Evolutionary conservation across 2,888 invertebrate species (phyloP), one percentile per base, ranked within the genome.

Genomic region (Nebria brevicollis): DNA sequence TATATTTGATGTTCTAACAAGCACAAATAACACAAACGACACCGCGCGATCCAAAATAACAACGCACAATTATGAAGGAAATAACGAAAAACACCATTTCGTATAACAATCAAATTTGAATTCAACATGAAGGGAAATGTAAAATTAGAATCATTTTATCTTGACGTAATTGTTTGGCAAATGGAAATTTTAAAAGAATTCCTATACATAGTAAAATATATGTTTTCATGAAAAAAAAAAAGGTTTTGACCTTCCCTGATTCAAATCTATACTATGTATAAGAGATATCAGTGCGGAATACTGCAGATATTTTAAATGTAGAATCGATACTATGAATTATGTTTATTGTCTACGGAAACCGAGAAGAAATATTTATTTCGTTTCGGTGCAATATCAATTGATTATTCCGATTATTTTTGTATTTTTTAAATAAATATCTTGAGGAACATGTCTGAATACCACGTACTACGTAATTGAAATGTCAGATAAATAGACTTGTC

Each of bases 271-370:
- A 20, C 20, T 20, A 20, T 20, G 20, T 20, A 34, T 34, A 34
- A 34, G 5, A 34, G 4, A 34, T 34, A 34, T 34, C 5, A 34
- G 34, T 34, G 34, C 34, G 34, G 34, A 5, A 34, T 34, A 34
- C 34, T 34, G 34, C 75, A 68, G 74, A 42, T 42, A 25, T 54
- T 79, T 34, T 68, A 79, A 70, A 79, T 79, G 79, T 26, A 25
- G 54, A 79, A 79, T 79, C 79, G 54, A 79, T 79, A 54, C 43
- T 7, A 11, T 79, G 79, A 79, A 68, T 79, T 79, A 79, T 79
- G 75, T 75, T 79, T 79, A 79, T 79, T 75, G 79, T 79, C 79
- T 66, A 34, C n/a, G 54, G 64, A 25, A 77, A 72, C 26, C 34
- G 54, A 70, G 42, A 13, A 42, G n/a, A 73, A 41, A 13, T 41